These are phyloP conservation scores for Drosophila neutralis DNA, from an alignment of 2,888 invertebrate species.

Conservation along the genomic window DNA sequence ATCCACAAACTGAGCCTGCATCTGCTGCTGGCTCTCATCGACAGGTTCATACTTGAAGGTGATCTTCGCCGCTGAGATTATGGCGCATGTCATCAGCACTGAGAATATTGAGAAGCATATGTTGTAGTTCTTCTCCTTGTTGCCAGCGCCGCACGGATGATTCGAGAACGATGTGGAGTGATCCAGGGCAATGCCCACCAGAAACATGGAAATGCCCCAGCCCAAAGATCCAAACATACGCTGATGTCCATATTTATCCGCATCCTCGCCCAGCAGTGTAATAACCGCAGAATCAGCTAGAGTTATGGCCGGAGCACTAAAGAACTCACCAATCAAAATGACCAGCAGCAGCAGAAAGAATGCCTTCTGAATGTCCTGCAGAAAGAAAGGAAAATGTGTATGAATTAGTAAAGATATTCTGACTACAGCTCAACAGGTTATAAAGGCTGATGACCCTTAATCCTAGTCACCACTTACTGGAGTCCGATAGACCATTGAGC, in stretches of 20 bases:
- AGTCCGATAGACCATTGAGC: constrained; percentile 95
- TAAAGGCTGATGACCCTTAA: background rate
- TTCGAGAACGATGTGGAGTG: constrained; percentile 98
- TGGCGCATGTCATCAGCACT: constrained; percentile 97
- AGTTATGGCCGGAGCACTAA: constrained; percentile 97
- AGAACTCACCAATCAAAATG: constrained; percentile 98
- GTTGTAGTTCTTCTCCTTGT: constrained; percentile 98
- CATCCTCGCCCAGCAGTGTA: constrained; percentile 94
- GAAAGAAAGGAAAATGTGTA: background rate
- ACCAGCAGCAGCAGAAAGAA: constrained; percentile 97
- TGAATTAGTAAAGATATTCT: background rate
- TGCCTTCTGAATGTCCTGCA: constrained; percentile 94
- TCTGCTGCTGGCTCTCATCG: constrained; percentile 85
- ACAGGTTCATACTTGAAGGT: constrained; percentile 87
- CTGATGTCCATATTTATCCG: constrained; percentile 96
- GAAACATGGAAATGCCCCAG: constrained; percentile 99
- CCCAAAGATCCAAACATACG: constrained; percentile 99
- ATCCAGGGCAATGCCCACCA: constrained; percentile 96
- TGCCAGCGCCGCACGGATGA: constrained; percentile 95
- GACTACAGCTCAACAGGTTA: background rate
- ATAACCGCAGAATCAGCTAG: constrained; percentile 97
- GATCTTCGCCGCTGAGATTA: constrained; percentile 94
- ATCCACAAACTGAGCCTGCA: constrained; percentile 74
- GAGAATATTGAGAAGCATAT: constrained; percentile 99
- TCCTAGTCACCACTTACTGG: constrained; percentile 75